phyloP scores from a whole-genome alignment of 2,888 invertebrate species.

The Hydroisotoma schaefferi region DNA sequence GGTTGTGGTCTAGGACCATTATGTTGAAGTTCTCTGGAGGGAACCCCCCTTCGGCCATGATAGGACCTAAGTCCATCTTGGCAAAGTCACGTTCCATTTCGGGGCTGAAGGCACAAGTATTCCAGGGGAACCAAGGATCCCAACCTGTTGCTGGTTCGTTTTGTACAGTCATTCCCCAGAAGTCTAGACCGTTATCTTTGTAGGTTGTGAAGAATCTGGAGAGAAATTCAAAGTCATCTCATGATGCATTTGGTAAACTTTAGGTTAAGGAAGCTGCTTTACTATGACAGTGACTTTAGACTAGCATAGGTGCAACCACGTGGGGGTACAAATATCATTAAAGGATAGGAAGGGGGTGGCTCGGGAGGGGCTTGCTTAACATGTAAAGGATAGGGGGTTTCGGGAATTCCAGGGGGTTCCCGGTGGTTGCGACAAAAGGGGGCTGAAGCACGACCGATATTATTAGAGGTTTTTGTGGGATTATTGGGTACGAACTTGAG shows the following conservation, averaged over 20 bases:
- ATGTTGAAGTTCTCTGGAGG: constrained; percentile 49
- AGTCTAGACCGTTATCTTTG: constrained; percentile 59
- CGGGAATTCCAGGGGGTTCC: too few species aligned
- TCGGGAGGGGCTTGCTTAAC: too few species aligned
- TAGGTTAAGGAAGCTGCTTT: too few species aligned
- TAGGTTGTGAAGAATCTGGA: constrained; percentile 49
- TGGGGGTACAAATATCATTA: too few species aligned
- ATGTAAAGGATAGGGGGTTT: too few species aligned
- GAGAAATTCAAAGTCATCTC: not conserved
- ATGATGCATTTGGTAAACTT: too few species aligned
- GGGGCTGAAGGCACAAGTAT: constrained; percentile 52
- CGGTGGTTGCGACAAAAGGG: too few species aligned
- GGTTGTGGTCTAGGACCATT: constrained; percentile 52
- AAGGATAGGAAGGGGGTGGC: too few species aligned
- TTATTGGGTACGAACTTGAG: constrained; percentile 25
- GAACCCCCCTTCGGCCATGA: constrained; percentile 49
- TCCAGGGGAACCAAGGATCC: constrained; percentile 50
- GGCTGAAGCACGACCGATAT: too few species aligned
- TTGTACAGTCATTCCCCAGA: constrained; percentile 68
- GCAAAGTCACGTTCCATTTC: constrained; percentile 51
- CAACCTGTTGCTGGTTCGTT: constrained; percentile 42
- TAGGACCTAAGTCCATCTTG: constrained; percentile 50
- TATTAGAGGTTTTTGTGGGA: not conserved
- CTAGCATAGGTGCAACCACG: too few species aligned
- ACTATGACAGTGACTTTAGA: too few species aligned